Percentiles rank a stretch among this genome's conserved stretches.
These are phyloP conservation scores for Hyaena hyaena DNA, from an alignment of 2,113 vertebrate species.

Conservation along the genomic window DNA sequence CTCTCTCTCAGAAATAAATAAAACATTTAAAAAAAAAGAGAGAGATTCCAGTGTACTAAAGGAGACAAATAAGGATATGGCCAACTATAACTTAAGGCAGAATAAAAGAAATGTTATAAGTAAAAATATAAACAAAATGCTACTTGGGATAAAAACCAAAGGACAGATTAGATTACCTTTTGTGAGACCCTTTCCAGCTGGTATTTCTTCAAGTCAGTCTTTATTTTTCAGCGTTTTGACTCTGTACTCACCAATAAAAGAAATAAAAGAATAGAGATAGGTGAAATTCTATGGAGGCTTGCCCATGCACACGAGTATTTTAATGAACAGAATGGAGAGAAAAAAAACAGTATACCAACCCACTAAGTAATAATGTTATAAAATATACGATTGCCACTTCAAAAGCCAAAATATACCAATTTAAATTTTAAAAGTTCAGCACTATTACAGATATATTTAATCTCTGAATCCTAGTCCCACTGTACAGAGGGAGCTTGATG, in stretches of 20 bases:
- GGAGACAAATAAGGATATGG: not conserved
- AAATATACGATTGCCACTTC: slow-evolving; percentile 46
- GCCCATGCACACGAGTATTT: not conserved
- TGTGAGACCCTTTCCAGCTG: not conserved
- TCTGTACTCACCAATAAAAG: not conserved
- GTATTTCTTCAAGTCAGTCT: not conserved
- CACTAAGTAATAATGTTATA: slow-evolving; percentile 52
- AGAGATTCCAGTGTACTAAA: not conserved
- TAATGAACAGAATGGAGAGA: not conserved
- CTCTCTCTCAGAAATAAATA: no score
- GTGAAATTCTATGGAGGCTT: not conserved
- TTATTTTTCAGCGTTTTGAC: not conserved
- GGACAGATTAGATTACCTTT: not conserved
- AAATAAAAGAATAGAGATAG: not conserved
- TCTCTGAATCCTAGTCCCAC: slow-evolving; percentile 50
- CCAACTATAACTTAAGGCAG: not conserved
- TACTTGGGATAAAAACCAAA: not conserved
- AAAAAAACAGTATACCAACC: not conserved
- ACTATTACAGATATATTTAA: not conserved
- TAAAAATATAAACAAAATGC: slow-evolving; percentile 29
- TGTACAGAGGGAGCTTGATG: not conserved
- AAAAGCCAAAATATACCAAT: not conserved
- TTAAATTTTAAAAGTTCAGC: slow-evolving; percentile 57
- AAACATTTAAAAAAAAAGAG: no score
- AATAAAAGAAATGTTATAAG: not conserved